Percentiles rank a stretch among this genome's conserved stretches.
Conservation (phyloP, 2,888 invertebrate species). For the Thera obeliscata region DNA sequence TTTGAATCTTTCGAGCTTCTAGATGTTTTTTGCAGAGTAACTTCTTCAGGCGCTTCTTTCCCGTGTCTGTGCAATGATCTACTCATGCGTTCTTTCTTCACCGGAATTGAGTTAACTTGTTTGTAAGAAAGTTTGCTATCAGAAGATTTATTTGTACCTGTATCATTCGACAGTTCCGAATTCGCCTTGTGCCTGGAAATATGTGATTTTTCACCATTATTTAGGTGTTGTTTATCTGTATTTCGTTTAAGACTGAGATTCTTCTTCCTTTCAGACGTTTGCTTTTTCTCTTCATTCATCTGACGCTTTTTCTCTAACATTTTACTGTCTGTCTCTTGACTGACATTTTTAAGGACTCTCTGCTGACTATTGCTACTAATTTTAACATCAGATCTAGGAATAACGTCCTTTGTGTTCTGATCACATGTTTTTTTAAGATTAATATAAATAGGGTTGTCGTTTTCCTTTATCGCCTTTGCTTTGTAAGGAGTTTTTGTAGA, state of each 20-base stretch:
- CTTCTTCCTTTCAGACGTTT: slow-evolving; percentile 24
- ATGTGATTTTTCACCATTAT: slow-evolving; percentile 21
- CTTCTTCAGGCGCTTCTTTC: slow-evolving; percentile 38
- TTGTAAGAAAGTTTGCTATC: slow-evolving; percentile 29
- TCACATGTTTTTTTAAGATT: slow-evolving; percentile 49
- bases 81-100: slow-evolving; percentile 45
- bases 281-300: slow-evolving; percentile 20
- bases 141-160: slow-evolving; percentile 29
- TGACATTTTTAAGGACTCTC: slow-evolving; percentile 29
- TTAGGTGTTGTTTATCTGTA: slow-evolving; percentile 11
- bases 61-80: slow-evolving; percentile 44
- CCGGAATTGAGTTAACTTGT: slow-evolving; percentile 25
- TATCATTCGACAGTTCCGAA: slow-evolving; percentile 33
- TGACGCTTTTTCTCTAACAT: slow-evolving; percentile 6
- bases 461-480: slow-evolving; percentile 41
- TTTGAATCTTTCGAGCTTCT: slow-evolving; percentile 32
- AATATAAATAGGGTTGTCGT: slow-evolving; percentile 52
- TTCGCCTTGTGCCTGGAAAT: slow-evolving; percentile 15
- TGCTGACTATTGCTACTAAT: slow-evolving; percentile 39
- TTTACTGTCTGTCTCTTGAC: slow-evolving; percentile 18
- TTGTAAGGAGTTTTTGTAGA: slow-evolving; percentile 25
- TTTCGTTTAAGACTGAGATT: slow-evolving; percentile 21
- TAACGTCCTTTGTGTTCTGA: slow-evolving; percentile 38
- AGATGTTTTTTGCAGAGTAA: slow-evolving; percentile 12
- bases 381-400: slow-evolving; percentile 40